These are phyloP conservation scores for Clunio marinus DNA, from an alignment of 2,888 invertebrate genomes.

Conservation along the genomic window DNA sequence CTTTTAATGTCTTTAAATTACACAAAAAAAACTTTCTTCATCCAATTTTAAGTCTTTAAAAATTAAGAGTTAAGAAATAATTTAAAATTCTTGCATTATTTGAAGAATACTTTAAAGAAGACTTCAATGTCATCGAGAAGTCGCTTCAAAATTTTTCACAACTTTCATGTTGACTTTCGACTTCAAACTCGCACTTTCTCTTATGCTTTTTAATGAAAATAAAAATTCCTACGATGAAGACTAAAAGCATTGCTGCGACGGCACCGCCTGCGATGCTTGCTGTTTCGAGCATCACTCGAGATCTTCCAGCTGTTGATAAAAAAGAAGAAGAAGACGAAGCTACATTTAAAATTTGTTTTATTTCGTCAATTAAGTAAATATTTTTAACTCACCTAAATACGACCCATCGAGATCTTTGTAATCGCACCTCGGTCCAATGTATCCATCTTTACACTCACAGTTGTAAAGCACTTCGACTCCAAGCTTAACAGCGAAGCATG, in stretches of 20 bases:
- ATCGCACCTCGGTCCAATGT: slow-evolving; percentile 86
- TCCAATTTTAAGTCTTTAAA: slow-evolving; percentile 18
- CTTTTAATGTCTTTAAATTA: slow-evolving; percentile 34
- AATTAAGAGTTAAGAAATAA: slow-evolving; percentile 24
- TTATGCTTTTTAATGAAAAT: slow-evolving; percentile 21
- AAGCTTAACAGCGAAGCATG: slow-evolving; percentile 91
- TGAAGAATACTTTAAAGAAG: too few relatives aligned
- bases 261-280: slow-evolving; percentile 78
- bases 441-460: slow-evolving; percentile 88
- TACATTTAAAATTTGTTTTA: not conserved
- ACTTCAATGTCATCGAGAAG: too few relatives aligned
- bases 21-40: slow-evolving; percentile 13
- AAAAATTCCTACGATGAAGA: slow-evolving; percentile 10
- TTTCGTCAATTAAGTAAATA: not conserved
- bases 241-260: slow-evolving; percentile 47
- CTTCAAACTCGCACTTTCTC: slow-evolving; percentile 26
- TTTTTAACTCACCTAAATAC: slow-evolving; percentile 57
- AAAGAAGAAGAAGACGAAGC: too few relatives aligned
- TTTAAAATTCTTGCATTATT: not conserved
- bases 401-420: slow-evolving; percentile 88
- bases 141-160: slow-evolving; percentile 31
- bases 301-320: slow-evolving; percentile 56
- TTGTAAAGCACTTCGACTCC: slow-evolving; percentile 89
- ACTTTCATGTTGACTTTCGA: slow-evolving; percentile 30
- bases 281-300: slow-evolving; percentile 72